A percentile compares a stretch with the other conserved stretches of the same genome.
Evolutionary conservation across 2,797 vertebrate species (phyloP).

Genomic region (Phyllotis vaccarum): DNA sequence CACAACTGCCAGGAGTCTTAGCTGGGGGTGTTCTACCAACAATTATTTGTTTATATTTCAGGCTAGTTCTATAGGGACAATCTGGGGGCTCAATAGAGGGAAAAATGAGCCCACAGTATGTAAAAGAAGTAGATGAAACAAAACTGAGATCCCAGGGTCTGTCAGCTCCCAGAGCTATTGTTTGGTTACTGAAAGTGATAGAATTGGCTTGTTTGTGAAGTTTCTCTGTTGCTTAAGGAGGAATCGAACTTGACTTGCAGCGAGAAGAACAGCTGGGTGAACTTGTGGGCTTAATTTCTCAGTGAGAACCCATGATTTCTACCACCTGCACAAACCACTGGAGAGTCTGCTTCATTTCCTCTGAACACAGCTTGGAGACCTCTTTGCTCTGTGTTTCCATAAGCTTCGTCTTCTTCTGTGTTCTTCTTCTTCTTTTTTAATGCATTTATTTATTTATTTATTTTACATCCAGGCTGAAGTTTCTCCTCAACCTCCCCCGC

Average conservation of each 20-base stretch:
- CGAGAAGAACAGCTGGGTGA: not conserved
- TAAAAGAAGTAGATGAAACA: too few species aligned
- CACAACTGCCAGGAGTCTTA: not conserved
- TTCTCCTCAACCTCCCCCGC: not conserved
- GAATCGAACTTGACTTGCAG: not conserved
- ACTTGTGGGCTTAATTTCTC: not conserved
- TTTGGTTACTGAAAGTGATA: accelerated
- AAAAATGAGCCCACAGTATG: not conserved
- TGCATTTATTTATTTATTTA: not conserved
- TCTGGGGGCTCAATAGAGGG: not conserved
- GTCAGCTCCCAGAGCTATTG: not conserved
- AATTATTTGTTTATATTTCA: not conserved
- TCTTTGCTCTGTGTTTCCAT: too few species aligned
- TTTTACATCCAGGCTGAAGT: not conserved
- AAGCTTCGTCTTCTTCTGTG: not conserved
- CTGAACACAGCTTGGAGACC: too few species aligned
- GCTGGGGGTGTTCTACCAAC: not conserved
- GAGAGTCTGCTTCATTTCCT: not conserved
- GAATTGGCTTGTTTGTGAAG: too few species aligned
- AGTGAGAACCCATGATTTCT: not conserved
- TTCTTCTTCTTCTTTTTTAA: not conserved
- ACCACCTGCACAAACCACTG: accelerated
- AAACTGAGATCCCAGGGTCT: not conserved
- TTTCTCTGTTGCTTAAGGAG: not conserved
- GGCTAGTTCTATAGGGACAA: not conserved